Base-by-base conservation (phyloP, 2,797 vertebrate species). In the Acipenser oxyrinchus region DNA sequence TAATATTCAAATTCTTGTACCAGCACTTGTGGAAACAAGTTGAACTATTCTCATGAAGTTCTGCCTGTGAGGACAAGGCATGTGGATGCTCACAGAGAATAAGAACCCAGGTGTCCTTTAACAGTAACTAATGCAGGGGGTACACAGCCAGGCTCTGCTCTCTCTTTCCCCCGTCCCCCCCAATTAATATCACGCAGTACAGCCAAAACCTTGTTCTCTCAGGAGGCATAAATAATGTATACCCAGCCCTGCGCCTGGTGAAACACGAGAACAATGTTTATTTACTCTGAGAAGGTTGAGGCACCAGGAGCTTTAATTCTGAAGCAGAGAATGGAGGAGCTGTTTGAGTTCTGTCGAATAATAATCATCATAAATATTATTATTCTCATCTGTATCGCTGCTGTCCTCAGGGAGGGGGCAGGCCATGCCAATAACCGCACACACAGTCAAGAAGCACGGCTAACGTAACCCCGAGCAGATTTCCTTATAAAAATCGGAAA, bases 101-200 rank as follows among this genome's bases (percentile, higher is more conserved):
- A 84, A 78, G 78, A 77, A 78, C 80, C 82, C 83, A 88, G 82
- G 86, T 87, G 85, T 86, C 80, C 82, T 76, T 84, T 79, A 77
- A 84, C 74, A 78, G 78, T 77, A 73, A 81, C 79, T 82, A 75
- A 80, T 75, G 75, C 72, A 73, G 78, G 72, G 75, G 78, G 71
- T 76, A 79, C 80, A 79, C 78, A 80, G 82, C 72, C 69, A 68
- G 75, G 37, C 77, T 88, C 86, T 88, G 88, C 87, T 80, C 75
- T 71, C 81, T 81, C 77, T 84, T 79, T 18, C 1, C 12, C 15
- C n/a, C 8, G 11, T 4, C 15, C 10, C 49, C 60, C 23, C 23
- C 23, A 37, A 37, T 37, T 37, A 37, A 37, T 7, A 3, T 6
- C 6, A 1, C n/a, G 76, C 71, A 75, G 73, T 60, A 77, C 76